Percentiles rank a stretch among this genome's conserved stretches.
Evolutionary conservation across 2,113 vertebrate species (phyloP).

Genomic region (Chitala chitala): DNA sequence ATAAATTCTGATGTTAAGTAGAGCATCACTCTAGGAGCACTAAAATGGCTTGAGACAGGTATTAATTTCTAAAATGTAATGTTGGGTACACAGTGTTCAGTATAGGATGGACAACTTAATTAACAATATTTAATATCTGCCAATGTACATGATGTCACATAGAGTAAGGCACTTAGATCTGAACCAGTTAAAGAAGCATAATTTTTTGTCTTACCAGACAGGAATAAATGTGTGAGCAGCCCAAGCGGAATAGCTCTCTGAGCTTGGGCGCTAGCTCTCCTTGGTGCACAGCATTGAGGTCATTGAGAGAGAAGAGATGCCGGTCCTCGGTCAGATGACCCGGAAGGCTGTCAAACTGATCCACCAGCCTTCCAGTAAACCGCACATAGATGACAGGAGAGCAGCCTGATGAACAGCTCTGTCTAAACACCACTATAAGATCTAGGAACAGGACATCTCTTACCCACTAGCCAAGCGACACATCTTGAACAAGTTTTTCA

Average conservation of each 20-base stretch:
- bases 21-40: too few relatives aligned
- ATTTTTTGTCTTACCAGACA: slow-evolving; percentile 75
- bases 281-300: slow-evolving; percentile 76
- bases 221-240: slow-evolving; percentile 72
- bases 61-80: too few relatives aligned
- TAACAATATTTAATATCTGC: too few relatives aligned
- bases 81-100: too few relatives aligned
- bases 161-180: too few relatives aligned
- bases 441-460: slow-evolving; percentile 37
- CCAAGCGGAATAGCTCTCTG: slow-evolving; percentile 74
- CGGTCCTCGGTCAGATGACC: slow-evolving; percentile 91
- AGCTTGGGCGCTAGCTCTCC: slow-evolving; percentile 79
- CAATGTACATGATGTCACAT: too few relatives aligned
- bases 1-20: too few relatives aligned
- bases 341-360: slow-evolving; percentile 79
- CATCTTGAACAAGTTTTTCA: slow-evolving; percentile 96
- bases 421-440: not conserved
- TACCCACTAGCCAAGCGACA: slow-evolving; percentile 89
- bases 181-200: too few relatives aligned
- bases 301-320: slow-evolving; percentile 85
- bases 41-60: too few relatives aligned
- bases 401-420: not conserved
- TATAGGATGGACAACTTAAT: too few relatives aligned
- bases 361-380: slow-evolving; percentile 65
- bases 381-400: not conserved